These are phyloP conservation scores for Microctenopoma lineatum DNA, from an alignment of 2,797 vertebrate genomes.

Conservation along the genomic window DNA sequence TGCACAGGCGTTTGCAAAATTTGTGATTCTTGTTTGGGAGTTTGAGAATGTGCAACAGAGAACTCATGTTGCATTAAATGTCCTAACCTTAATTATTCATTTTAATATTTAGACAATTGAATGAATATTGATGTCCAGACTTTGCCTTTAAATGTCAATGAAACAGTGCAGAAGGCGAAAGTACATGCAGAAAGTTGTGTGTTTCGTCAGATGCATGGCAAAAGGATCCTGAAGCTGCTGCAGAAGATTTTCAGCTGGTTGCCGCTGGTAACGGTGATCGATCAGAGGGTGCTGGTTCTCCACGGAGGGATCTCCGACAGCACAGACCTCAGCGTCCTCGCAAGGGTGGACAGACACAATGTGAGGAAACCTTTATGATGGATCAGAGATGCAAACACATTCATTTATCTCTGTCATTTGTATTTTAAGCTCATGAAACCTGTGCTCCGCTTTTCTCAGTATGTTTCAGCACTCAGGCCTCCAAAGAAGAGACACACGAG, in stretches of 20 bases:
- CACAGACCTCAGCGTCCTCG: conserved; percentile 88
- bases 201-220: conserved; percentile 85
- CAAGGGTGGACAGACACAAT: conserved; percentile 87
- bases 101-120: too few relatives aligned
- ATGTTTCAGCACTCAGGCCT: conserved; percentile 88
- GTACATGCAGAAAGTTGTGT: neutral
- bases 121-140: too few relatives aligned
- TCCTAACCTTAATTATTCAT: too few relatives aligned
- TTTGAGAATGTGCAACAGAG: too few relatives aligned
- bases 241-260: conserved; percentile 96
- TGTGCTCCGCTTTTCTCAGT: conserved; percentile 73
- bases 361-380: conserved; percentile 72
- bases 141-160: too few relatives aligned
- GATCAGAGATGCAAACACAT: neutral
- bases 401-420: neutral
- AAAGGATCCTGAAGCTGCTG: conserved; percentile 89
- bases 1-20: too few relatives aligned
- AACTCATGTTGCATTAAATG: too few relatives aligned
- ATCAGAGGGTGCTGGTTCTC: conserved; percentile 92
- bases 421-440: neutral
- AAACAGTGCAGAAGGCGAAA: too few relatives aligned
- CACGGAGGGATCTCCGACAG: conserved; percentile 92
- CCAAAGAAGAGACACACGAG: conserved; percentile 77
- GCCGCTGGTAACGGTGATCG: conserved; percentile 91
- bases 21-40: too few relatives aligned